Evolutionary conservation across 2,888 invertebrate genomes (phyloP).

Genomic region (Auanema freiburgensis): DNA sequence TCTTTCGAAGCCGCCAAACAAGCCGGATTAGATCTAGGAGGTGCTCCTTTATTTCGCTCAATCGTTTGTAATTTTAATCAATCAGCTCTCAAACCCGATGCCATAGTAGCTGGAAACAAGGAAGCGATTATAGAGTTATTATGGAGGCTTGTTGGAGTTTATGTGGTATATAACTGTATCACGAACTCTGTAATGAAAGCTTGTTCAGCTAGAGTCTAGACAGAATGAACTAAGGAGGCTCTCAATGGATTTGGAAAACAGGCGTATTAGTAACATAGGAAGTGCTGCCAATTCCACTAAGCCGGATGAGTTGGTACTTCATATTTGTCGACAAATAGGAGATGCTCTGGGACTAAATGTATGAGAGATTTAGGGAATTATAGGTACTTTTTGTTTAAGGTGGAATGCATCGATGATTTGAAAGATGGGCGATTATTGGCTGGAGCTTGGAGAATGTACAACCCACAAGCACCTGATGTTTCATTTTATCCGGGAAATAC

Average conservation of each 20-base stretch:
- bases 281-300: background rate
- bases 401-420: conserved; percentile 9
- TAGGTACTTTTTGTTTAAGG: conserved; percentile 7
- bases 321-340: background rate
- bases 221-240: background rate
- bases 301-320: background rate
- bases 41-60: background rate
- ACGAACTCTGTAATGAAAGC: background rate
- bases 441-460: conserved; percentile 10
- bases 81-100: conserved; percentile 18
- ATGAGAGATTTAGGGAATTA: background rate
- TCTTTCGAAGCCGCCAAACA: conserved; percentile 23
- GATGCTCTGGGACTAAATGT: background rate
- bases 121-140: conserved; percentile 26
- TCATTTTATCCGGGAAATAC: conserved; percentile 13
- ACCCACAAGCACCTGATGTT: conserved; percentile 12
- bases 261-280: background rate
- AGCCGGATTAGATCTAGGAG: conserved; percentile 19
- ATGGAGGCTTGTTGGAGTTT: conserved; percentile 35
- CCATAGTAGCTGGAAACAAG: conserved; percentile 33
- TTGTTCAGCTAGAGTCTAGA: background rate
- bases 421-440: conserved; percentile 12
- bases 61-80: conserved; percentile 10
- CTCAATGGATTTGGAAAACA: conserved; percentile 1
- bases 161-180: conserved; percentile 18